phyloP scores from a whole-genome alignment of 2,113 vertebrate species.

The Ictalurus punctatus region DNA sequence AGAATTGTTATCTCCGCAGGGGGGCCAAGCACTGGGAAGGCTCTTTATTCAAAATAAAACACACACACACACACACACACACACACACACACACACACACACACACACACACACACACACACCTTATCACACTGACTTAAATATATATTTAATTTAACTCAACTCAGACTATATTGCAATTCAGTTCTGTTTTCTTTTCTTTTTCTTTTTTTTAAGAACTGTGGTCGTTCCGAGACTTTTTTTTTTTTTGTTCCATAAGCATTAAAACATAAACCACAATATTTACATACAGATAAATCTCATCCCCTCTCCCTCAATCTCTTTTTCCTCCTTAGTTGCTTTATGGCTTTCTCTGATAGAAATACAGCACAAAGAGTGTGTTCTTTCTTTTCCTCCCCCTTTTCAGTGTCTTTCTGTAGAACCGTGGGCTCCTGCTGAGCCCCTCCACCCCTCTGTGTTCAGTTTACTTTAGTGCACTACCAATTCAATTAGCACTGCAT shows the following conservation, averaged over 20 bases:
- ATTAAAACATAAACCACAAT: not conserved
- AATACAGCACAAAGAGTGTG: conserved; percentile 63
- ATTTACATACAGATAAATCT: conserved; percentile 8
- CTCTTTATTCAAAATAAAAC: conserved; percentile 18
- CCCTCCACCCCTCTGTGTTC: conserved; percentile 58
- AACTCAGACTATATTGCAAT: not conserved
- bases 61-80: not conserved
- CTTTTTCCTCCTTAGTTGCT: conserved; percentile 61
- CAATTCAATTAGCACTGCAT: conserved; percentile 75
- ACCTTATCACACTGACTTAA: not conserved
- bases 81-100: not conserved
- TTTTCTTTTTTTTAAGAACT: not conserved
- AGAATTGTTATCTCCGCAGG: conserved; percentile 53
- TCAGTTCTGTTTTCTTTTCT: not conserved
- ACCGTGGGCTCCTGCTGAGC: not conserved
- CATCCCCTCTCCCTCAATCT: not conserved
- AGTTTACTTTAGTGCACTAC: conserved; percentile 70
- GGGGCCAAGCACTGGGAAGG: not conserved
- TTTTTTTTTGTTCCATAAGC: conserved; percentile 1
- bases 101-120: not conserved
- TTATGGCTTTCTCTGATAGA: conserved; percentile 74
- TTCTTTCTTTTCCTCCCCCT: conserved; percentile 23
- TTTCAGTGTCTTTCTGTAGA: not conserved
- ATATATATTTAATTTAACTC: too few species aligned
- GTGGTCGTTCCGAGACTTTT: not conserved